Evolutionary conservation across 1,140 invertebrate genomes (phyloP).

Genomic region (Heliconius himera): DNA sequence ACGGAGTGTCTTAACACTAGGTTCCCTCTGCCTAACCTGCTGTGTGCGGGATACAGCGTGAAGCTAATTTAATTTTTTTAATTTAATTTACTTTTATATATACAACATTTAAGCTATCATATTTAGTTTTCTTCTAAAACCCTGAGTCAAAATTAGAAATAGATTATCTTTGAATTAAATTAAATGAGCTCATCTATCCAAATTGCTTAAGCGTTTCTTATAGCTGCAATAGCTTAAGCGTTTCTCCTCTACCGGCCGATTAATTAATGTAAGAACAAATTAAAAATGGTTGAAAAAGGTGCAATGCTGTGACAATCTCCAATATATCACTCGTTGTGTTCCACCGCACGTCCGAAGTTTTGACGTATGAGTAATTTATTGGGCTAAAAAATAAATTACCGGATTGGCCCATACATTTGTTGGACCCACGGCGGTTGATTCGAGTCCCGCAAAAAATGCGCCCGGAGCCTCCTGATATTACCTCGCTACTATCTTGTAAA

Average conservation of each 20-base stretch:
- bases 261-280: constrained; percentile 70
- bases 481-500: constrained; percentile 64
- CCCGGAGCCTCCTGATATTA: constrained; percentile 58
- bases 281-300: constrained; percentile 69
- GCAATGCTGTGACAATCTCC: constrained; percentile 72
- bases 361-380: constrained; percentile 81
- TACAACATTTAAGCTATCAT: too few species aligned
- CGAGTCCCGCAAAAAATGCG: constrained; percentile 76
- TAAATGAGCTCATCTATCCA: background rate
- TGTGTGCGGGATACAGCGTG: too few species aligned
- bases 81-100: too few species aligned
- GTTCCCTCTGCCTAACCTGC: too few species aligned
- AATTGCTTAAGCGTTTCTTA: background rate
- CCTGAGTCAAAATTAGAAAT: background rate
- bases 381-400: constrained; percentile 79
- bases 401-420: constrained; percentile 77
- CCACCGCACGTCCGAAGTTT: constrained; percentile 67
- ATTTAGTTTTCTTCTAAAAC: background rate
- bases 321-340: constrained; percentile 74
- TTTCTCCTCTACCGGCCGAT: constrained; percentile 56
- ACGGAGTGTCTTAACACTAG: too few species aligned
- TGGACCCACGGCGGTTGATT: constrained; percentile 74
- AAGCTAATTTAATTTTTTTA: too few species aligned
- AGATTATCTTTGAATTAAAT: background rate
- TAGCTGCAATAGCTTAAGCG: constrained; percentile 49